These are phyloP conservation scores for Apamea monoglypha DNA, from an alignment of 2,888 invertebrate species.

Conservation along the genomic window DNA sequence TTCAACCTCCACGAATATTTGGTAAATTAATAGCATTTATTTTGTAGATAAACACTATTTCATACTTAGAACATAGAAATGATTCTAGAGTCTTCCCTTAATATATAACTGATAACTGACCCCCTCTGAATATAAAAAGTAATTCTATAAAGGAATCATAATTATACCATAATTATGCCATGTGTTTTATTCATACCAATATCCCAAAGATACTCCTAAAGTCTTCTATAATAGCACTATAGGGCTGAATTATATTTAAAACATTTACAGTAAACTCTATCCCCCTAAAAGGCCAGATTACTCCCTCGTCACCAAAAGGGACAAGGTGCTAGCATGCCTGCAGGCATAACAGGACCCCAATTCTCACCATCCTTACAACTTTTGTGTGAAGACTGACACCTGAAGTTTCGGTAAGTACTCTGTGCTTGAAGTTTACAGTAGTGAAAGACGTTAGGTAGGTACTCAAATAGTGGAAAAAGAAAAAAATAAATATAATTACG, in stretches of 20 bases:
- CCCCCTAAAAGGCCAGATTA: constrained; percentile 2
- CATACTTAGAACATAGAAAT: background rate
- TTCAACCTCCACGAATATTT: background rate
- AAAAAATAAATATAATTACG: no score
- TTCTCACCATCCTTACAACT: constrained; percentile 39
- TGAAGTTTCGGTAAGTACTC: constrained; percentile 4
- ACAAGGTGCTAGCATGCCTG: constrained; percentile 41
- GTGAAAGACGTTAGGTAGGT: no score
- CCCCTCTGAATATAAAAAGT: background rate
- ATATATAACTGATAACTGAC: no score
- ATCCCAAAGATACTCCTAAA: background rate
- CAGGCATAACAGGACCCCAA: constrained; percentile 45
- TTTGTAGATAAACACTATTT: background rate
- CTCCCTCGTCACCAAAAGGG: constrained; percentile 15
- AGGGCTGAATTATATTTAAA: background rate
- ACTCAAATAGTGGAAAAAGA: background rate
- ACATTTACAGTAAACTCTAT: background rate
- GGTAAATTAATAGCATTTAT: background rate
- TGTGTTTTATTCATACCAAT: background rate
- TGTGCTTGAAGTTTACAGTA: constrained; percentile 12
- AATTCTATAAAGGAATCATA: background rate
- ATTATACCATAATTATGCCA: background rate
- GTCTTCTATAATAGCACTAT: background rate
- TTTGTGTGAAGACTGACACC: constrained; percentile 53
- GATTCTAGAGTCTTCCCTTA: background rate